Evolutionary conservation across 2,888 invertebrate species (phyloP), one percentile per base, ranked within the genome.

Genomic region (Lumbricus terrestris): DNA sequence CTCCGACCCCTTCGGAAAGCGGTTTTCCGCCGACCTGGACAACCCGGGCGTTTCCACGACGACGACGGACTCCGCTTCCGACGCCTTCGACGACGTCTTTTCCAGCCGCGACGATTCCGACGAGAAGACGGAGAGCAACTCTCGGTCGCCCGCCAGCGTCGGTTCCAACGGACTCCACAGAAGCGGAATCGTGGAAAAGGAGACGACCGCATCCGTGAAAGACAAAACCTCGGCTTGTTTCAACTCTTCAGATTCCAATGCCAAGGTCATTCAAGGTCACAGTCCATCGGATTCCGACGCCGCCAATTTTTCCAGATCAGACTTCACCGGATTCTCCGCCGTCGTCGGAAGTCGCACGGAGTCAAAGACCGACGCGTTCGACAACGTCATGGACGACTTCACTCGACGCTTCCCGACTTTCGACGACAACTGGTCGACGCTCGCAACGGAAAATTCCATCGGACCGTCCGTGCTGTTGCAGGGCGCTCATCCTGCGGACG

Each of bases 371-470:
- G 85, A 85, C 20, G 35, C 29, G 18, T 85, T 85, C 37, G 85
- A 85, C 37, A 85, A 35, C 34, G 85, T 85, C 85, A 35, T 85
- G 85, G 37, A 85, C 23, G 85, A 85, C 85, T 85, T 85, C n/a
- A 4, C 85, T 23, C 85, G 37, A 85, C 34, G 85, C 6, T 85
- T 85, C 29, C 85, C 85, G 18, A 1, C 85, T 37, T 35, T 85
- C 23, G 85, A 85, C 15, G 85, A 85, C 37, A 37, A 8, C 85
- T 85, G 85, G 85, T 5, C n/a, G 35, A 35, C 85, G 15, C 37
- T 85, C 16, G 29, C 37, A 34, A 13, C 35, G 34, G 35, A 85
- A 34, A 37, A 37, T 85, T 34, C 85, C 69, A 23, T 8, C 34
- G 34, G 83, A 20, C 83, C 33, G 34, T 85, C 37, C 5, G 20